Conservation (phyloP, 2,888 invertebrate species). For the Pristionchus fissidentatus region DNA sequence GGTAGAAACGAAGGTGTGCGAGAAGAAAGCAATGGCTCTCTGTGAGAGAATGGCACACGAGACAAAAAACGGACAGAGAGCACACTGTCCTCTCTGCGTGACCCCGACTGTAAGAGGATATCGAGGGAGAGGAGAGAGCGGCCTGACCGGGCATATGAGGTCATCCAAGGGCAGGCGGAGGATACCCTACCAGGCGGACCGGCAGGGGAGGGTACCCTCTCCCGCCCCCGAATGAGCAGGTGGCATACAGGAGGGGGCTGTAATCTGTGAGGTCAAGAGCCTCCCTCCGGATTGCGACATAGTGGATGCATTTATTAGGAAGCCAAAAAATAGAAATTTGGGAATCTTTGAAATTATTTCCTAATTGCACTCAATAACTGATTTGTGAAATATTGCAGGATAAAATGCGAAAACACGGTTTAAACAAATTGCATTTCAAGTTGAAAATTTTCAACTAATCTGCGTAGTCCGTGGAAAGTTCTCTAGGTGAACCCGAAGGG, state of each 20-base stretch:
- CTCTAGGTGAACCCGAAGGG: too few species aligned
- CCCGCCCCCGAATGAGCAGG: neutral
- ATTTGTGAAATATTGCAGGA: neutral
- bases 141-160: conserved; percentile 32
- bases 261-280: conserved; percentile 40
- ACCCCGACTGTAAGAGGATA: conserved; percentile 29
- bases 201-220: neutral
- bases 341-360: neutral
- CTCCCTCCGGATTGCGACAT: neutral
- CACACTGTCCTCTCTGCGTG: conserved; percentile 36
- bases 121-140: neutral
- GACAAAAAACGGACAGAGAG: too few species aligned
- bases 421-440: too few species aligned
- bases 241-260: conserved; percentile 18
- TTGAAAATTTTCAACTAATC: too few species aligned
- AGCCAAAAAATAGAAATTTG: too few species aligned
- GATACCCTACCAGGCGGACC: neutral
- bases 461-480: neutral
- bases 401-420: neutral
- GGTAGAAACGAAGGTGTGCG: too few species aligned
- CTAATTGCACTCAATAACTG: neutral
- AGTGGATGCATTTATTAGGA: too few species aligned
- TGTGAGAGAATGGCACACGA: too few species aligned
- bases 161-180: conserved; percentile 10
- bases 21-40: too few species aligned